Evolutionary conservation across 37 sponge, comb jelly and placozoan genomes (phyloP).

Genomic region (Mnemiopsis leidyi): DNA sequence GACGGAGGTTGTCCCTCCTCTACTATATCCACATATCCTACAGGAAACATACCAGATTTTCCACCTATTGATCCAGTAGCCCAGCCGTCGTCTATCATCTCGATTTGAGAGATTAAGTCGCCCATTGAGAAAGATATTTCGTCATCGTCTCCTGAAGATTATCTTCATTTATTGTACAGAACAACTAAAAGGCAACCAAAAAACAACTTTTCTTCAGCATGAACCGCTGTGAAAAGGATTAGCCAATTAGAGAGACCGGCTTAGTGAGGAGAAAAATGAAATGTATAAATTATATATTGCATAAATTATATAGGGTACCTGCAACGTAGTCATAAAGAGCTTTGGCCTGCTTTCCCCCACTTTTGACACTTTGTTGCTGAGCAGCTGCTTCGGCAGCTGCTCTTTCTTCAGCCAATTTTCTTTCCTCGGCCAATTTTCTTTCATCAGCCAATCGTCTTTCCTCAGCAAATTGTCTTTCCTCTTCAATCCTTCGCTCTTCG

Average conservation of each 20-base stretch:
- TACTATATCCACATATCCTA: slow-evolving; percentile 23
- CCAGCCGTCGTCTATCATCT: slow-evolving; percentile 48
- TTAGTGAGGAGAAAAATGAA: too few species aligned
- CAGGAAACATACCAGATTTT: slow-evolving; percentile 26
- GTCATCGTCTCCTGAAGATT: slow-evolving; percentile 33
- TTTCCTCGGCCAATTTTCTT: slow-evolving; percentile 3
- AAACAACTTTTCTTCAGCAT: too few species aligned
- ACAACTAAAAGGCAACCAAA: too few species aligned
- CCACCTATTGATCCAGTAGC: neutral
- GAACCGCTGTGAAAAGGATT: too few species aligned
- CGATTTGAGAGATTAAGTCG: slow-evolving; percentile 7
- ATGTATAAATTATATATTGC: too few species aligned
- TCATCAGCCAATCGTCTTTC: neutral
- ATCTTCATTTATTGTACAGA: too few species aligned
- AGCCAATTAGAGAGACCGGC: too few species aligned
- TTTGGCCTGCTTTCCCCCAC: neutral
- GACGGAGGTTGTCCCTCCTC: neutral
- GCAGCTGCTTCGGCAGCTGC: neutral
- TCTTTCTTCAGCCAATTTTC: neutral
- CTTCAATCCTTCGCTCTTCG: neutral
- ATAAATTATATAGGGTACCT: too few species aligned
- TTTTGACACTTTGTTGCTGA: neutral
- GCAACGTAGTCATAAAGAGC: slow-evolving; percentile 50
- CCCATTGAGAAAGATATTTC: slow-evolving; percentile 21
- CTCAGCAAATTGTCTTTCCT: neutral